Evolutionary conservation across 2,113 vertebrate genomes (phyloP), one percentile per base, ranked within the genome.

Genomic region (Delphinus delphis): DNA sequence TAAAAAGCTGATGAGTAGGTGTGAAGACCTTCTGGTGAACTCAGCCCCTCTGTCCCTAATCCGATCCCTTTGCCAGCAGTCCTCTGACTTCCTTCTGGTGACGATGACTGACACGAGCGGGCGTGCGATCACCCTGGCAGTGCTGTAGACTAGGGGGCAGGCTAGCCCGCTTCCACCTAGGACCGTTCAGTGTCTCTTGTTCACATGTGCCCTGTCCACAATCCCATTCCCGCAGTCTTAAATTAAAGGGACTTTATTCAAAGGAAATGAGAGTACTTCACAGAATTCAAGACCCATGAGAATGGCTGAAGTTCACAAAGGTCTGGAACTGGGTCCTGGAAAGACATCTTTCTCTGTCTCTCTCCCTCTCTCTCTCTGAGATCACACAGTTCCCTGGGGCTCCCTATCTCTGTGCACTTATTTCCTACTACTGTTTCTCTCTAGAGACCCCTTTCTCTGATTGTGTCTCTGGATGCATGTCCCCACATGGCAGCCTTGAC

Each of bases 1-100:
- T 95, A 44, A 87, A 94, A 91, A 77, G 55, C 80, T 87, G 97
- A 95, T 80, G 87, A 93, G 89, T 62, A 81, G 58, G 58, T 83
- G n/a, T 92, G 86, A 93, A 95, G 89, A 88, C 83, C 96, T 95
- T 33, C 50, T 67, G 71, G 88, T 71, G 89, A 95, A 87, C 90
- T 74, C 60, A 73, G 89, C 26, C 82, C 50, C 36, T 71, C 41
- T 63, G 74, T 81, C 83, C 92, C 70, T 85, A 58, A 87, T 82
- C 82, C 92, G 84, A 67, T 93, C 93, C 76, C 41, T 80, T 80
- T 68, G 50, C 21, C 76, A 21, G 1, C 4, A 33, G 58, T 25
- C 33, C 83, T 74, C 83, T 41, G 33, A 33, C 25, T 96, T 86
- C 47, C 68, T 82, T 47, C 83, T 20, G 14, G 26, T 88, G 33